These are phyloP conservation scores for Ormyrus nitidulus DNA, from an alignment of 2,888 invertebrate genomes.

Conservation along the genomic window DNA sequence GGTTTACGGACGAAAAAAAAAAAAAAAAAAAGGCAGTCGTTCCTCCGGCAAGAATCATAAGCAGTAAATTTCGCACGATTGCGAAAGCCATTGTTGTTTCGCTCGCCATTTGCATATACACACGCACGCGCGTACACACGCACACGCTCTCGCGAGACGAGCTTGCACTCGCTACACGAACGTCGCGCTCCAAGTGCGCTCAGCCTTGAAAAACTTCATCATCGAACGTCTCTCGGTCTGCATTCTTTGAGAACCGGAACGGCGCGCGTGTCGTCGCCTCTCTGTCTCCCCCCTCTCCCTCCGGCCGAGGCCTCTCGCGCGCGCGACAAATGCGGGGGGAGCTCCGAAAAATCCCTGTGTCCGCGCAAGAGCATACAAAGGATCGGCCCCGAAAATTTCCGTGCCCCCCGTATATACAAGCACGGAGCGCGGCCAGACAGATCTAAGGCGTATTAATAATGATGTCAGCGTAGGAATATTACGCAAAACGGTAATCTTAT, in stretches of 20 bases:
- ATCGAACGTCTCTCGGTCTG: slow-evolving; percentile 43
- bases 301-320: background rate
- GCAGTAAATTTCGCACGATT: slow-evolving; percentile 57
- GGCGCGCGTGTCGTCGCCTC: background rate
- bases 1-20: background rate
- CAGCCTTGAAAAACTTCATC: slow-evolving; percentile 58
- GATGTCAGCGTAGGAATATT: slow-evolving; percentile 56
- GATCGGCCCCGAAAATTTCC: background rate
- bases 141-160: background rate
- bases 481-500: slow-evolving; percentile 60
- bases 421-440: background rate
- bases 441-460: slow-evolving; percentile 54
- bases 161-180: no score
- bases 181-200: slow-evolving; percentile 38
- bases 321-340: background rate
- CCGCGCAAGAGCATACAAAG: background rate
- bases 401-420: no score
- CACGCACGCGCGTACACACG: background rate
- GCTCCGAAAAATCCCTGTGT: background rate
- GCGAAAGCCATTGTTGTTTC: slow-evolving; percentile 56
- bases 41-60: slow-evolving; percentile 43
- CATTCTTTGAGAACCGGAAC: slow-evolving; percentile 54
- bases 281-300: background rate
- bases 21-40: slow-evolving; percentile 4
- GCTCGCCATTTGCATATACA: slow-evolving; percentile 39